These are phyloP conservation scores for Labia minor DNA, from an alignment of 2,888 invertebrate genomes.

Conservation along the genomic window DNA sequence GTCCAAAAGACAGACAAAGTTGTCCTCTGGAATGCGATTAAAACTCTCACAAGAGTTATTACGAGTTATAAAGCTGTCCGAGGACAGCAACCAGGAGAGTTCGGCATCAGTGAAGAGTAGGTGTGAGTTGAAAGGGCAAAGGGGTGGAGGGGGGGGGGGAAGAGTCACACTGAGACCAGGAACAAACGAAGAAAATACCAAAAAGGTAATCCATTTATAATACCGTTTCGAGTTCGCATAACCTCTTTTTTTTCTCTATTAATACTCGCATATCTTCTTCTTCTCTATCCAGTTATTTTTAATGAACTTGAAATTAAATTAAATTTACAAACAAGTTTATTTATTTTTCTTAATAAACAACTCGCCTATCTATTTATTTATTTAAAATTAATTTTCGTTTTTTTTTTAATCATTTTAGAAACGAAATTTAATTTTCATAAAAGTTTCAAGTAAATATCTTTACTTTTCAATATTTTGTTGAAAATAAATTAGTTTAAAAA, in stretches of 20 bases:
- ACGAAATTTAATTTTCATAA: too few relatives aligned
- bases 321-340: not conserved
- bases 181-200: not conserved
- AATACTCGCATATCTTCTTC: not conserved
- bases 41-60: constrained; percentile 4
- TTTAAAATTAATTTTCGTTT: too few relatives aligned
- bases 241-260: not conserved
- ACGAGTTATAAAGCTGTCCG: constrained; percentile 7
- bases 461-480: too few relatives aligned
- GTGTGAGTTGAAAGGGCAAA: too few relatives aligned
- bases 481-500: too few relatives aligned
- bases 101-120: too few relatives aligned
- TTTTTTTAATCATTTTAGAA: too few relatives aligned
- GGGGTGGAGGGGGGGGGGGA: too few relatives aligned
- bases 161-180: not conserved
- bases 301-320: not conserved
- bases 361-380: too few relatives aligned
- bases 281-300: not conserved
- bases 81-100: not conserved
- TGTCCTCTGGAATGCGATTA: constrained; percentile 13
- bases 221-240: not conserved
- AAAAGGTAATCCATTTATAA: constrained; percentile 1
- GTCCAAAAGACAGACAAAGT: constrained; percentile 13
- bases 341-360: not conserved
- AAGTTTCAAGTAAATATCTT: too few relatives aligned